phyloP scores from a whole-genome alignment of 2,113 vertebrate species.

The Illadopsis cleaveri region DNA sequence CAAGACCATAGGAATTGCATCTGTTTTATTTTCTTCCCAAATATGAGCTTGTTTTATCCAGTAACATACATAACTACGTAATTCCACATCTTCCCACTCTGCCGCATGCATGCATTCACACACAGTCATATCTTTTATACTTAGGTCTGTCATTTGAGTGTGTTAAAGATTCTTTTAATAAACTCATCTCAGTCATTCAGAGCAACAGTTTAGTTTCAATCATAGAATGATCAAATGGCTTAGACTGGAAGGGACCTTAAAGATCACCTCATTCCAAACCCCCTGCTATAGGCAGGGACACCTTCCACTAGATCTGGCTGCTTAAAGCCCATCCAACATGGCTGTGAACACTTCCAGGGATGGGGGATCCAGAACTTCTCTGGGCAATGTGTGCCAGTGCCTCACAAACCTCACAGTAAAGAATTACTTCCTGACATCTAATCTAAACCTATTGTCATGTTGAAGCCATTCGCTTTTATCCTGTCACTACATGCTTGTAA shows the following conservation, averaged over 20 bases:
- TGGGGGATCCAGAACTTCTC: background rate
- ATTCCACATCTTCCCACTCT: background rate
- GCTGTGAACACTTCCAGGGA: background rate
- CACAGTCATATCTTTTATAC: background rate
- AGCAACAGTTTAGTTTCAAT: background rate
- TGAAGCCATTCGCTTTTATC: background rate
- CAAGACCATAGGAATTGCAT: background rate
- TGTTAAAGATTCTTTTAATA: background rate
- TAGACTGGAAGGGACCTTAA: background rate
- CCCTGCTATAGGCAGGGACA: background rate
- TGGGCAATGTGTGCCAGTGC: background rate
- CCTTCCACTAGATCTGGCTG: background rate
- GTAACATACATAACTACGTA: background rate
- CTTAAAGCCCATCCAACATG: background rate
- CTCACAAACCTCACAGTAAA: background rate
- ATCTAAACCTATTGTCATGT: background rate
- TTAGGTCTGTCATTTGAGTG: background rate
- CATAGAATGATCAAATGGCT: background rate
- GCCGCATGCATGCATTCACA: background rate
- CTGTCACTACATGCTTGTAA: background rate
- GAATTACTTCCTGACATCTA: background rate
- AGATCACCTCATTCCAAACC: accelerated
- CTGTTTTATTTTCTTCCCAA: background rate
- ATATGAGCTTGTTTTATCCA: background rate
- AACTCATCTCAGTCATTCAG: background rate